A percentile compares a stretch with the other conserved stretches of the same genome.
Conservation (phyloP, 2,113 vertebrate genomes). For the Microcebus ravelobensis region DNA sequence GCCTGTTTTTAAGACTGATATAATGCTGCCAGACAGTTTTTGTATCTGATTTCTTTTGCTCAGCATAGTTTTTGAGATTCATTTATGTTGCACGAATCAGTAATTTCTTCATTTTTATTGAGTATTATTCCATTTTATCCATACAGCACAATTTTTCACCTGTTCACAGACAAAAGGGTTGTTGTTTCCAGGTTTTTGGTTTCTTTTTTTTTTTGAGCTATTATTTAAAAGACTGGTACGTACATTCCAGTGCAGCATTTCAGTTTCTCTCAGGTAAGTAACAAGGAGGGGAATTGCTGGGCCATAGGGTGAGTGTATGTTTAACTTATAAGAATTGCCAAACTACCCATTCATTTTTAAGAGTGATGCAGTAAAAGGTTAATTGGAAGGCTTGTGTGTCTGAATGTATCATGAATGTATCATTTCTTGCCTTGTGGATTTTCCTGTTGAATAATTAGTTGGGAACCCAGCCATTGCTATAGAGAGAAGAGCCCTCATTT, state of each 20-base stretch:
- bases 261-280: background rate
- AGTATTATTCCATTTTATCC: background rate
- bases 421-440: background rate
- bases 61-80: background rate
- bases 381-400: background rate
- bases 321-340: background rate
- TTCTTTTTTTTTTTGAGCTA: background rate
- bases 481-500: background rate
- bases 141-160: background rate
- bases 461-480: background rate
- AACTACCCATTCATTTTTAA: background rate
- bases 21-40: background rate
- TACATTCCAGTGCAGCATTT: background rate
- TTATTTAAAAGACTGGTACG: background rate
- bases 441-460: background rate
- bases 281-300: background rate
- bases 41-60: background rate
- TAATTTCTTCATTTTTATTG: constrained; percentile 21
- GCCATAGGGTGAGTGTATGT: background rate
- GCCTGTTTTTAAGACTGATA: background rate
- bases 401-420: background rate
- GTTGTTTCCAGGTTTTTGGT: background rate
- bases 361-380: background rate
- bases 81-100: background rate
- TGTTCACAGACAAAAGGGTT: background rate